Evolutionary conservation across 2,797 vertebrate species (phyloP), one percentile per base, ranked within the genome.

Genomic region (Cacajao melanocephalus): DNA sequence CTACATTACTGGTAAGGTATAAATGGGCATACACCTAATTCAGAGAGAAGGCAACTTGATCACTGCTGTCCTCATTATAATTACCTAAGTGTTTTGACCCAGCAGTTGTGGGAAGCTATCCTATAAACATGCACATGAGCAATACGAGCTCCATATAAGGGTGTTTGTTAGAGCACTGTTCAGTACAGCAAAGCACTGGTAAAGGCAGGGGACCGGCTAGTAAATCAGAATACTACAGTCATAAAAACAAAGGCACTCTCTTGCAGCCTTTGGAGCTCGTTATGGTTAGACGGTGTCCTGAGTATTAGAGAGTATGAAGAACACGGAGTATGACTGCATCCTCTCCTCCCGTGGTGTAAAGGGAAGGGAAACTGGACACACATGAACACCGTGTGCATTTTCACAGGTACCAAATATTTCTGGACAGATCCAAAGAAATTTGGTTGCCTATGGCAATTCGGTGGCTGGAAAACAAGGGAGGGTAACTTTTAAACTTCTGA

Each of bases 91-190:
- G 26, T 67, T 41, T 39, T 15, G 44, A 30, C 33, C 57, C 58
- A 28, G 22, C 36, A 33, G 50, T 26, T 14, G 36, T 13, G 19
- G 52, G 22, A 24, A 4, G 7, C 44, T 1, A 11, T 13, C 41
- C 28, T 5, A 6, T 0, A 2, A 17, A 10, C 2, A 0, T 7
- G 7, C 12, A 7, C 5, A 10, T 4, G n/a, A 7, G 26, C 10
- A 8, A 19, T 33, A 39, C 8, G 22, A 12, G 36, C 12, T 33
- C 8, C 0, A 0, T 4, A 0, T 9, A 4, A 8, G 50, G 41
- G 28, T 3, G 8, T 22, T n/a, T 39, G 2, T 7, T 8, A 28
- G 52, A 26, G 19, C 8, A 20, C 3, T 5, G 20, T 7, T 11
- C 10, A 5, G 4, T 0, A 20, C 4, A 5, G 86, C 48, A 15